Evolutionary conservation across 1,140 invertebrate species (phyloP).

Genomic region (Rhopalosiphum maidis): DNA sequence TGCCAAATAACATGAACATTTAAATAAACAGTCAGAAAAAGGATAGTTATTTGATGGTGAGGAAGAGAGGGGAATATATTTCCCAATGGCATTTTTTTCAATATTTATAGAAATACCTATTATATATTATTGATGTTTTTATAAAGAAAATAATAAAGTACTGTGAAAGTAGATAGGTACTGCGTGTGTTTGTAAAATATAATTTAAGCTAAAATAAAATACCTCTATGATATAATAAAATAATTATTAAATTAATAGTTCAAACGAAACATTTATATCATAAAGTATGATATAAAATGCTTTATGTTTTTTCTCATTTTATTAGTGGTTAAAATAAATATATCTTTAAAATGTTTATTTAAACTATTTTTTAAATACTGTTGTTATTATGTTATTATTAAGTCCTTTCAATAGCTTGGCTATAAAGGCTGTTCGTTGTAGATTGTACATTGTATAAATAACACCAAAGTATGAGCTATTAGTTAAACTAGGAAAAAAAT

Average conservation of each 20-base stretch:
- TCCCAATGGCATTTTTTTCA: background rate
- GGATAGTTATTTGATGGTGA: background rate
- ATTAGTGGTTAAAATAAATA: background rate
- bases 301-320: background rate
- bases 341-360: background rate
- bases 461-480: background rate
- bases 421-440: too few species aligned
- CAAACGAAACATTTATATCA: background rate
- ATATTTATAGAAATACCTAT: background rate
- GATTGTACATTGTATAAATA: too few species aligned
- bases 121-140: background rate
- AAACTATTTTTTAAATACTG: background rate
- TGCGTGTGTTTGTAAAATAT: background rate
- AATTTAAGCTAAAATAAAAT: background rate
- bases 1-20: too few species aligned
- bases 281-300: background rate
- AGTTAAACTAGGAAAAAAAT: background rate
- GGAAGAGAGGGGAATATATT: background rate
- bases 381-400: background rate
- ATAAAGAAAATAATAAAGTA: background rate
- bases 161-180: background rate
- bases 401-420: background rate
- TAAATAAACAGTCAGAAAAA: too few species aligned
- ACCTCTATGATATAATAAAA: background rate
- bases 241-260: background rate